Percentiles rank a stretch among this genome's conserved stretches.
Conservation (phyloP, 92 coral and sea anemone species). For the Zoanthus gigantus region DNA sequence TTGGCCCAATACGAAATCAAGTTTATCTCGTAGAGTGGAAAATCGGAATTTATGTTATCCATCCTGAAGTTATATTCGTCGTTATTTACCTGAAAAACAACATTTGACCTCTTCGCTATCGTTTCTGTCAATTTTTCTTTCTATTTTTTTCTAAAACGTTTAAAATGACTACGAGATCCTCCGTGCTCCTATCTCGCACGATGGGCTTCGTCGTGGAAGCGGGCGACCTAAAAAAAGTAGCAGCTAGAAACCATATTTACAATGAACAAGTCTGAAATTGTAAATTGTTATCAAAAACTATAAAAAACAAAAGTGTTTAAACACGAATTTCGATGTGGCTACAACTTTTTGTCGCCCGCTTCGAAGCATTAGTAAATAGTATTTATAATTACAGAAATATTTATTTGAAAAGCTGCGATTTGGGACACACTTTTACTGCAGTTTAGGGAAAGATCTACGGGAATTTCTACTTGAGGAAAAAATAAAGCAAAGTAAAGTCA, state of each 20-base stretch:
- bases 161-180: not conserved
- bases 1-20: not conserved
- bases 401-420: not conserved
- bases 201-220: not conserved
- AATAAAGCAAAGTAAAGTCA: no score
- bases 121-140: conserved; percentile 8
- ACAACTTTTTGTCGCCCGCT: no score
- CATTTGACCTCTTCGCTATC: conserved; percentile 8
- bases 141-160: conserved; percentile 7
- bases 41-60: not conserved
- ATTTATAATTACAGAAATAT: not conserved
- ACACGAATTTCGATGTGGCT: not conserved
- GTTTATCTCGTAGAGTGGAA: conserved; percentile 21
- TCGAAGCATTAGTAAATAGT: no score
- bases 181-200: not conserved
- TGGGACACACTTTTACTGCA: no score
- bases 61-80: not conserved
- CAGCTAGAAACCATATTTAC: no score
- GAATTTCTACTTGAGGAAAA: not conserved
- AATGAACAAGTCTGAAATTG: no score
- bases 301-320: not conserved
- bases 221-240: not conserved
- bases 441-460: conserved; percentile 4
- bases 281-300: not conserved
- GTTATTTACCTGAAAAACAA: not conserved